Base-by-base conservation (phyloP, 2,113 vertebrate genomes). In the Siniperca knerii region DNA sequence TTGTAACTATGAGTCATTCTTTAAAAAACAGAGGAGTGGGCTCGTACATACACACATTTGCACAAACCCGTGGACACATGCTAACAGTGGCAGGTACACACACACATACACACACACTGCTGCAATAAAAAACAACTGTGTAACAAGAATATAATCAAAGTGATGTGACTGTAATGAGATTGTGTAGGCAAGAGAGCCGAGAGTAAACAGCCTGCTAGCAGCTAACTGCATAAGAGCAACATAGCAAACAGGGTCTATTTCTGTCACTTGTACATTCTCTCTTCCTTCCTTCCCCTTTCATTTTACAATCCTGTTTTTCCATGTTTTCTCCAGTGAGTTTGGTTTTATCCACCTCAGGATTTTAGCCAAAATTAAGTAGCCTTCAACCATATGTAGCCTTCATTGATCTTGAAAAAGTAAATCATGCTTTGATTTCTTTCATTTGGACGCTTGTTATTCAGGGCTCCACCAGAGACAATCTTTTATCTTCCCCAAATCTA, bases 1-100 rank as follows among this genome's bases (percentile, higher is more conserved):
- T 25, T 78, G 65, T 52, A 18, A 69, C 68, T 84, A 78, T 93
- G 92, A 93, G 81, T 90, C 89, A 93, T 75, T 8, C 82, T 25
- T 40, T 37, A 68, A 68, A n/a, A 58, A 62, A 69, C 35, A 69
- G 48, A 46, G 9, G 46, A 44, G 81, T 54, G 66, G 46, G 72
- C 81, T 70, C 2, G 48, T 67, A 67, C 29, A 57, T 29, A 37
- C 52, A 72, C 57, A 68, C 29, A 18, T 68, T 33, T 60, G 58
- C 44, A 74, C 67, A 78, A 88, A 69, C 42, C 21, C 12, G 29
- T 66, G 11, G 42, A 76, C 71, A 33, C 40, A 71, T 77, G 66
- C 11, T 37, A 50, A 77, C 77, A 62, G 37, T 44, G 46, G 42
- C 52, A 69, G 18, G 69, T 25, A 71, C 52, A 67, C 20, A 79